Evolutionary conservation across 2,888 invertebrate species (phyloP).

Genomic region (Agapostemon virescens): DNA sequence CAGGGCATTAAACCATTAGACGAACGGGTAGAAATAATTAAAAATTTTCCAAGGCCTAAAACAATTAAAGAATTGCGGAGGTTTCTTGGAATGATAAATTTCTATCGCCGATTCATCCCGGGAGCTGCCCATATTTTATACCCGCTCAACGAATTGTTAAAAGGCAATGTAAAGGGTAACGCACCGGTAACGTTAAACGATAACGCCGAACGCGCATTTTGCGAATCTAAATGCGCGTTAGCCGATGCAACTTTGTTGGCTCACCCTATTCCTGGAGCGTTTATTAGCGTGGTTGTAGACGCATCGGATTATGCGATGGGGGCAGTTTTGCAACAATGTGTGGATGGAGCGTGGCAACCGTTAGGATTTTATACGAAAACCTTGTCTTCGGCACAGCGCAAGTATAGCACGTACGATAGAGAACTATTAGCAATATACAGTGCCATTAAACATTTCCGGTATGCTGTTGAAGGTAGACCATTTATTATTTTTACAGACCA

Average conservation of each 20-base stretch:
- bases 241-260: conserved; percentile 43
- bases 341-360: conserved; percentile 30
- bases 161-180: conserved; percentile 53
- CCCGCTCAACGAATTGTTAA: conserved; percentile 18
- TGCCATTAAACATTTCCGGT: conserved; percentile 26
- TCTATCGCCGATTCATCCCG: conserved; percentile 65
- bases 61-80: conserved; percentile 68
- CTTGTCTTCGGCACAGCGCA: not conserved
- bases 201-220: conserved; percentile 38
- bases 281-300: conserved; percentile 42
- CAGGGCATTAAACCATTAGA: conserved; percentile 71
- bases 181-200: conserved; percentile 40
- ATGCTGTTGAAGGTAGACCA: conserved; percentile 24
- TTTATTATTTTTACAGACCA: conserved; percentile 37
- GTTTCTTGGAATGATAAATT: conserved; percentile 76
- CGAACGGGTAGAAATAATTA: conserved; percentile 70
- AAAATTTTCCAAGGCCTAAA: conserved; percentile 62
- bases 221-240: conserved; percentile 28
- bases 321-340: conserved; percentile 38
- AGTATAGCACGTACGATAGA: not conserved
- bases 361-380: not conserved
- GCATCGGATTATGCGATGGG: conserved; percentile 31
- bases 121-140: conserved; percentile 11
- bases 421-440: not conserved
- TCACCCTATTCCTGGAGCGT: conserved; percentile 40